Base-by-base conservation (phyloP, 2,113 vertebrate species). In the Chaetodon auriga region DNA sequence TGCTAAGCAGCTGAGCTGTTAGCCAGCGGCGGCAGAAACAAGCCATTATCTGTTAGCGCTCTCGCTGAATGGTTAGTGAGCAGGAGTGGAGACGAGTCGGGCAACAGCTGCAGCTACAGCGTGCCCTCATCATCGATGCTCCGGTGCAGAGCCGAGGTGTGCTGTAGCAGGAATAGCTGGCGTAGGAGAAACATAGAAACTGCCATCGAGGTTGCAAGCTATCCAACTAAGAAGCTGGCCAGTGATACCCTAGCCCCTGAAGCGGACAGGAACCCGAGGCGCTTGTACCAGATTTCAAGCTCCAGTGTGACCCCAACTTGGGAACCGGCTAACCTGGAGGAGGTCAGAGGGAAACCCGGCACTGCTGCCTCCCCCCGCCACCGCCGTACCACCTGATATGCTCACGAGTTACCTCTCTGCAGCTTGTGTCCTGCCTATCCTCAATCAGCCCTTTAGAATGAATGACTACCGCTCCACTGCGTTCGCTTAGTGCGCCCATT, bases 271-370 rank as follows among this genome's bases (percentile, higher is more conserved):
- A 90, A 91, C 91, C 83, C 4, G 88, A 92, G 64, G 90, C 83
- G 60, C 53, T 38, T 89, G 92, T 87, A 90, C 92, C 88, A 91
- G 87, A 92, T 94, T 95, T 94, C 93, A 92, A 83, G 89, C 88
- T 90, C 83, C 84, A 73, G 71, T 45, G 74, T 93, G 93, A 95
- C 94, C 95, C 94, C 87, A 91, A 95, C 95, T 94, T 95, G 93
- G 95, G 95, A 96, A 95, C 94, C 77, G 80, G 84, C 94, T 94
- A 93, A 96, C 95, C 94, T 81, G 81, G 65, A 83, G 82, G 92
- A 94, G 82, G 93, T 89, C 86, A 91, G 84, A 78, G 84, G 83
- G 93, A 95, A 95, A 93, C 90, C 85, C 72, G 91, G 92, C 89
- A 92, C 92, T 80, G 78, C 70, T 83, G 75, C 89, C 85, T 57